phyloP scores from a whole-genome alignment of 1,140 invertebrate species.

The Drosophila sturtevanti region DNA sequence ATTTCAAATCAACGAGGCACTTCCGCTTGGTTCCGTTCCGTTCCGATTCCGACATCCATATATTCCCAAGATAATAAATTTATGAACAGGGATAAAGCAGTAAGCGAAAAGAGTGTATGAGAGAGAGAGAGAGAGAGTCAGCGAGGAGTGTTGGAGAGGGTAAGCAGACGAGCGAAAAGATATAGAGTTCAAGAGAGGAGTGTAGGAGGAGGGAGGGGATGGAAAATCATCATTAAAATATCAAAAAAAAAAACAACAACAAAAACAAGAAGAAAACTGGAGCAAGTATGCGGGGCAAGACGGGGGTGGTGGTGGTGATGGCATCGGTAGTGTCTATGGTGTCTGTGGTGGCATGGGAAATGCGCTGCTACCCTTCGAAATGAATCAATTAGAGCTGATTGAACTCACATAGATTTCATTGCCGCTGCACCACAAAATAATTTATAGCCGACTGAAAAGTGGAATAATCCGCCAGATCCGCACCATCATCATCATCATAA shows the following conservation, averaged over 20 bases:
- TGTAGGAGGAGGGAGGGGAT: not conserved
- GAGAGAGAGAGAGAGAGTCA: slow-evolving; percentile 13
- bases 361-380: slow-evolving; percentile 36
- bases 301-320: not conserved
- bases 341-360: not conserved
- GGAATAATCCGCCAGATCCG: slow-evolving; percentile 3
- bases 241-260: too few relatives aligned
- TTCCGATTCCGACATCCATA: slow-evolving; percentile 9
- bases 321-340: too few relatives aligned
- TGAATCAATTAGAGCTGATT: slow-evolving; percentile 81
- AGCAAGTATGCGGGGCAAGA: not conserved
- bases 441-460: slow-evolving; percentile 1
- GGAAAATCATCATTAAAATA: slow-evolving; percentile 64
- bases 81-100: slow-evolving; percentile 57
- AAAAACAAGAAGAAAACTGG: not conserved
- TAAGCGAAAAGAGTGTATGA: slow-evolving; percentile 1
- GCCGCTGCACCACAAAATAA: slow-evolving; percentile 10
- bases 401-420: slow-evolving; percentile 70
- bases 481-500: not conserved
- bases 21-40: slow-evolving; percentile 46
- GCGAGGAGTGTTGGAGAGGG: not conserved
- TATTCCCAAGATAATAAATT: slow-evolving; percentile 81
- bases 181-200: not conserved
- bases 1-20: slow-evolving; percentile 73
- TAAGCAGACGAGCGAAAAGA: slow-evolving; percentile 16